Percentiles rank a stretch among this genome's conserved stretches.
phyloP scores from a whole-genome alignment of 2,797 vertebrate species.

The Phoeniculus purpureus region DNA sequence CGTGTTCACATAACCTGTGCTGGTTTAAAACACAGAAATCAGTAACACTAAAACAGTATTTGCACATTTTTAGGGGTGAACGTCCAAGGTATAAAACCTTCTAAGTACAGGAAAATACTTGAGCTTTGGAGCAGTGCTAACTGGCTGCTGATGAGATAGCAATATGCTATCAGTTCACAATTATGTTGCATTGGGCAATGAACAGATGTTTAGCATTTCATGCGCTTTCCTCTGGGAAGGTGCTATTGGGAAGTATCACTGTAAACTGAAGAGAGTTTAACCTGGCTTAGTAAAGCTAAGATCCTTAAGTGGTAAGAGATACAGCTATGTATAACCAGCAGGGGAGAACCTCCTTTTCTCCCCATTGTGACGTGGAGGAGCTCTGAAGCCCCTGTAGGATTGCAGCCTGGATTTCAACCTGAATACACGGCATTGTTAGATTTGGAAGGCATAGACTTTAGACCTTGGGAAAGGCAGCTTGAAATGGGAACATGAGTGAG shows the following conservation, averaged over 20 bases:
- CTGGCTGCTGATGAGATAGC: neutral
- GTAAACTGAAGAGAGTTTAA: neutral
- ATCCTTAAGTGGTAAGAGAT: neutral
- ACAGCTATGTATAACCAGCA: neutral
- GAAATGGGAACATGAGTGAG: too few relatives aligned
- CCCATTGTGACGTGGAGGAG: neutral
- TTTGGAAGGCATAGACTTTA: too few relatives aligned
- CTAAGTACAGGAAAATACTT: neutral
- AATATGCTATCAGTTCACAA: neutral
- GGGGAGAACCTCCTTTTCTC: neutral
- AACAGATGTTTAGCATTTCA: neutral
- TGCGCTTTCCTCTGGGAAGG: neutral
- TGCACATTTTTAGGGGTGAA: neutral
- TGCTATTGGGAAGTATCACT: neutral
- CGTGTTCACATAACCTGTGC: neutral
- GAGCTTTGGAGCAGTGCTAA: neutral
- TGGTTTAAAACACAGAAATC: neutral
- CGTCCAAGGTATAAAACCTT: neutral
- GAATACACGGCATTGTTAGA: too few relatives aligned
- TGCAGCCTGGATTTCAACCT: too few relatives aligned
- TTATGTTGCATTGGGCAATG: neutral
- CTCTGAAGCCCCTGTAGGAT: neutral
- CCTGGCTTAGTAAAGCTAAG: neutral
- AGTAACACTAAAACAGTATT: neutral
- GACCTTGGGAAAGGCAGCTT: too few relatives aligned